A percentile compares a stretch with the other conserved stretches of the same genome.
Evolutionary conservation across 1,140 invertebrate species (phyloP).

Genomic region (Eupristina koningsbergeri): DNA sequence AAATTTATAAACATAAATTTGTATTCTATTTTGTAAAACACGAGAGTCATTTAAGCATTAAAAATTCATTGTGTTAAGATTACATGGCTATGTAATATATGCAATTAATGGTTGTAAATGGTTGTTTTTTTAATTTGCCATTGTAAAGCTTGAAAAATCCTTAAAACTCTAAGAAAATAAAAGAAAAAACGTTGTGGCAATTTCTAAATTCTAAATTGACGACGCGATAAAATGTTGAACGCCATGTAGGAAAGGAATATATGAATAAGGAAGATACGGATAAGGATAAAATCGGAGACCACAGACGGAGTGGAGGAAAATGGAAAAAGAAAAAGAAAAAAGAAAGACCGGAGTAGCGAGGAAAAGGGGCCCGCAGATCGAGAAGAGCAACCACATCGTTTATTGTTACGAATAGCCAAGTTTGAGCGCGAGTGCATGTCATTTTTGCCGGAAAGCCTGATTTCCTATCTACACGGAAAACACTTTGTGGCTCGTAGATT

Average conservation of each 20-base stretch:
- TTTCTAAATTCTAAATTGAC: conserved; percentile 15
- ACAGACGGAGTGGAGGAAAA: not conserved
- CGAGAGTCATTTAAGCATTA: no score
- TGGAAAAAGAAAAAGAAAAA: not conserved
- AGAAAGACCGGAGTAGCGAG: not conserved
- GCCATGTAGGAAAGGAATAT: not conserved
- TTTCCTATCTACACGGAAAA: conserved; percentile 47
- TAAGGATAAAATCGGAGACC: not conserved
- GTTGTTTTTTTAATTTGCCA: no score
- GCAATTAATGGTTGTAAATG: no score
- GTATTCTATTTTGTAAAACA: no score
- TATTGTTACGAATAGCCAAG: conserved; percentile 16
- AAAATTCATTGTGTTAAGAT: no score
- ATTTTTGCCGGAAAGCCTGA: conserved; percentile 33
- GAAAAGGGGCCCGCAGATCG: not conserved
- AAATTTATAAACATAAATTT: no score
- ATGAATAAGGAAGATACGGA: conserved; percentile 4
- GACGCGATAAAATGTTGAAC: not conserved
- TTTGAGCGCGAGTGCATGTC: not conserved
- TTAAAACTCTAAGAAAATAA: not conserved
- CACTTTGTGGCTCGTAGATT: conserved; percentile 43
- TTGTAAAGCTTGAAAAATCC: not conserved
- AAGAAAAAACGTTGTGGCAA: not conserved
- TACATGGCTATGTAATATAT: no score
- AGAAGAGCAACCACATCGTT: not conserved